Evolutionary conservation across 2,888 invertebrate genomes (phyloP), one percentile per base, ranked within the genome.

Genomic region (Trimorus sp.): DNA sequence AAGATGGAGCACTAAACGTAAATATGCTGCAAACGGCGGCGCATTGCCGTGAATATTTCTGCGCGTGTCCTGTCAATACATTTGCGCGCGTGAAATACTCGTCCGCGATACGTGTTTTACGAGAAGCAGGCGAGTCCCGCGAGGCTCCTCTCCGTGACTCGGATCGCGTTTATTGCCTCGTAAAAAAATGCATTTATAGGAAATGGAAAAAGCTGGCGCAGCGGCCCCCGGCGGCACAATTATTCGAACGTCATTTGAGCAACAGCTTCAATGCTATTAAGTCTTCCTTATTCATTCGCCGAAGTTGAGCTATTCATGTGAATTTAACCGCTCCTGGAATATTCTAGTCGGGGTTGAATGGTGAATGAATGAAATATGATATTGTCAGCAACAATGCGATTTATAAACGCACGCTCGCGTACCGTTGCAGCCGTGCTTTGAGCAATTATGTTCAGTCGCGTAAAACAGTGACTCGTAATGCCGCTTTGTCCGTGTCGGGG

Each of bases 131-230:
- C 66, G 73, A 71, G 76, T 83, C 73, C 76, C 65, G 40, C 59
- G 73, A 37, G 70, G 49, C 69, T 83, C 76, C 65, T 56, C 73
- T 59, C 63, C 45, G 49, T 63, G 59, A 60, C 58, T 69, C 63
- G 73, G 54, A 73, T 59, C 56, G 68, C 62, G 71, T 80, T 80
- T 83, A 83, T 79, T 77, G 60, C 79, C 58, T 78, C 79, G 74
- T 83, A 77, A 78, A 83, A 83, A 83, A 80, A 65, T 77, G 68
- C 73, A 77, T 81, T 77, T 81, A 76, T 73, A 74, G 73, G 58
- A 49, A 66, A 69, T 63, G 77, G 69, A 58, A 62, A 65, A 73
- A 69, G 45, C 58, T 78, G 40, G 58, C 45, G 15, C 14, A 48
- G 38, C 16, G 36, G 65, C 45, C 14, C 26, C 59, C 38, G 12